These are phyloP conservation scores for Solenopsis fugax DNA, from an alignment of 1,140 invertebrate species.

Conservation along the genomic window DNA sequence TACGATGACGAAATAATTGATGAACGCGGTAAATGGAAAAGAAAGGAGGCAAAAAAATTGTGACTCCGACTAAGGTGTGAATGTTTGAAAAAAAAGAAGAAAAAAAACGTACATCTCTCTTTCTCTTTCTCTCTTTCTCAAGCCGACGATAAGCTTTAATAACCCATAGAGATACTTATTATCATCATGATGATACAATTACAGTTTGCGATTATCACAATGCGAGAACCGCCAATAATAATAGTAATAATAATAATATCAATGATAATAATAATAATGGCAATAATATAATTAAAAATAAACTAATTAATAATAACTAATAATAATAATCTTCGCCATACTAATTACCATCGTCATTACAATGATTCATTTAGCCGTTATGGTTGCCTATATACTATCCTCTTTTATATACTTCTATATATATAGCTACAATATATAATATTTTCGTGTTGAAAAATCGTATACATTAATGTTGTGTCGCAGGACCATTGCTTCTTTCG, in stretches of 20 bases:
- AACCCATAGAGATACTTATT: constrained; percentile 75
- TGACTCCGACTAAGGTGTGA: constrained; percentile 65
- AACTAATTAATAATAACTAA: constrained; percentile 74
- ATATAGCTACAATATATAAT: constrained; percentile 87
- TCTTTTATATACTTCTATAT: constrained; percentile 84
- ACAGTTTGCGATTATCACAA: constrained; percentile 61
- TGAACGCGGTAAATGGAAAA: constrained; percentile 60
- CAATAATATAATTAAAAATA: constrained; percentile 80
- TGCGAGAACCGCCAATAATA: constrained; percentile 64
- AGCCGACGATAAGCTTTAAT: constrained; percentile 80
- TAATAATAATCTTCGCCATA: constrained; percentile 75
- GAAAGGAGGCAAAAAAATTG: constrained; percentile 72
- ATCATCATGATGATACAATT: constrained; percentile 67
- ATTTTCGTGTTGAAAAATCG: constrained; percentile 87
- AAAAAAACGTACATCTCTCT: constrained; percentile 70
- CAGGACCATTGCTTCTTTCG: constrained; percentile 84
- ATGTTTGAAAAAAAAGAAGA: constrained; percentile 66
- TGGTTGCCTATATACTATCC: constrained; percentile 84
- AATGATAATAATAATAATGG: constrained; percentile 81
- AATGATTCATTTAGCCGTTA: constrained; percentile 84
- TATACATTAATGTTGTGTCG: constrained; percentile 87
- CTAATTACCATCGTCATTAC: constrained; percentile 82
- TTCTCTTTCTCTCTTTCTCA: constrained; percentile 40
- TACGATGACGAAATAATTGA: constrained; percentile 67
- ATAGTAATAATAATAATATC: constrained; percentile 67